A percentile compares a stretch with the other conserved stretches of the same genome.
Conservation (phyloP, 2,888 invertebrate species). For the Agriotes lineatus region DNA sequence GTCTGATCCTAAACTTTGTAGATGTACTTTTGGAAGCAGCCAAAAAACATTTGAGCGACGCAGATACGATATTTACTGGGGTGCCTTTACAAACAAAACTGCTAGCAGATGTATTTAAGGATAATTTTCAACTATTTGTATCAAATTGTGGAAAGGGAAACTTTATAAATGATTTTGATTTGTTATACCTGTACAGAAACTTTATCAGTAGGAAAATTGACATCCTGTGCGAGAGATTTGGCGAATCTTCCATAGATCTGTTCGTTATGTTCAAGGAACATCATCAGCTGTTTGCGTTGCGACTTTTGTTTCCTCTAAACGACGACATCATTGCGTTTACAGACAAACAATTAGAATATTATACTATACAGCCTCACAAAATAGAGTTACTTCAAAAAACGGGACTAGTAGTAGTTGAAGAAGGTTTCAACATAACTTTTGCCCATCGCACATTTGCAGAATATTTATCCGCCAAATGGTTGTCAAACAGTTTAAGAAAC, state of each 20-base stretch:
- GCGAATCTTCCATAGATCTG: background rate
- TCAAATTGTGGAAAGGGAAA: background rate
- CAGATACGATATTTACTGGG: background rate
- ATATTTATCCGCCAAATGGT: constrained; percentile 15
- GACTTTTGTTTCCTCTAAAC: background rate
- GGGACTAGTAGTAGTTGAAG: constrained; percentile 2
- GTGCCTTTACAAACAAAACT: constrained; percentile 17
- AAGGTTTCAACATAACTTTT: constrained; percentile 21
- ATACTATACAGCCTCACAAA: background rate
- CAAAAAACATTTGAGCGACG: background rate
- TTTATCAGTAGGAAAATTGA: constrained; percentile 7
- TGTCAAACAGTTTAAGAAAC: background rate
- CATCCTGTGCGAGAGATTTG: constrained; percentile 17
- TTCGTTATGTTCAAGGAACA: background rate
- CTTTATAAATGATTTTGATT: constrained; percentile 16
- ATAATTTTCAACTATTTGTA: background rate
- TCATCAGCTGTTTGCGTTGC: constrained; percentile 5
- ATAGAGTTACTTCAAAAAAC: constrained; percentile 20
- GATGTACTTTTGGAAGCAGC: background rate
- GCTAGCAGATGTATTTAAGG: constrained; percentile 5
- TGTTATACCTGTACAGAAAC: constrained; percentile 1
- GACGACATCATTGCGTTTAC: background rate
- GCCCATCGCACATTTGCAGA: constrained; percentile 21
- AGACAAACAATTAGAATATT: constrained; percentile 1
- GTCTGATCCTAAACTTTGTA: background rate